Conservation (phyloP, 23 tunicate genomes). For the Trididemnum nubilum region DNA sequence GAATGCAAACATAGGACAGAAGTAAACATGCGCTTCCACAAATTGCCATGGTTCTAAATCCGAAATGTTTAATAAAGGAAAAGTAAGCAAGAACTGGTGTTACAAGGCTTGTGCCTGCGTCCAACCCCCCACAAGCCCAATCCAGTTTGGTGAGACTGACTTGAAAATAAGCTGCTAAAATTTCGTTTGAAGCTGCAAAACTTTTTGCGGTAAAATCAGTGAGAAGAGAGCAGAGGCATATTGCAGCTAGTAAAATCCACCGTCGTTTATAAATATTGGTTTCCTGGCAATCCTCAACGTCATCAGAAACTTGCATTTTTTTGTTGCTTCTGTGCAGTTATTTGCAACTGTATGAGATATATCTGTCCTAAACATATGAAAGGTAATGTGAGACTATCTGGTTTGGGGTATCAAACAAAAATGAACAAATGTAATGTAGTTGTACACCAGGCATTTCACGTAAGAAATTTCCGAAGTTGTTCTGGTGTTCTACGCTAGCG, state of each 20-base stretch:
- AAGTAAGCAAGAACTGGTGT: not conserved
- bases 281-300: not conserved
- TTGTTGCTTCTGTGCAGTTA: too few relatives aligned
- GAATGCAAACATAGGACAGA: not conserved
- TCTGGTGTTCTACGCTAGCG: too few relatives aligned
- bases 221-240: not conserved
- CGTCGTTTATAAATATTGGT: not conserved
- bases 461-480: too few relatives aligned
- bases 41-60: not conserved
- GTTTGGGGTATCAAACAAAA: too few relatives aligned
- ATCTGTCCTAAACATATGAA: too few relatives aligned
- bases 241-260: slow-evolving; percentile 4
- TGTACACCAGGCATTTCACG: too few relatives aligned
- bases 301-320: too few relatives aligned
- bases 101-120: not conserved
- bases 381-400: too few relatives aligned
- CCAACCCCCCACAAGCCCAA: not conserved
- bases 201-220: not conserved
- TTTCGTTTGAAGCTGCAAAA: not conserved
- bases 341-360: too few relatives aligned
- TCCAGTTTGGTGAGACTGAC: not conserved
- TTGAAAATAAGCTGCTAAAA: not conserved
- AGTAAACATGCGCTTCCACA: not conserved
- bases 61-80: not conserved
- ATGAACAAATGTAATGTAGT: too few relatives aligned